Evolutionary conservation across 2,888 invertebrate genomes (phyloP).

Genomic region (Spisula solida): DNA sequence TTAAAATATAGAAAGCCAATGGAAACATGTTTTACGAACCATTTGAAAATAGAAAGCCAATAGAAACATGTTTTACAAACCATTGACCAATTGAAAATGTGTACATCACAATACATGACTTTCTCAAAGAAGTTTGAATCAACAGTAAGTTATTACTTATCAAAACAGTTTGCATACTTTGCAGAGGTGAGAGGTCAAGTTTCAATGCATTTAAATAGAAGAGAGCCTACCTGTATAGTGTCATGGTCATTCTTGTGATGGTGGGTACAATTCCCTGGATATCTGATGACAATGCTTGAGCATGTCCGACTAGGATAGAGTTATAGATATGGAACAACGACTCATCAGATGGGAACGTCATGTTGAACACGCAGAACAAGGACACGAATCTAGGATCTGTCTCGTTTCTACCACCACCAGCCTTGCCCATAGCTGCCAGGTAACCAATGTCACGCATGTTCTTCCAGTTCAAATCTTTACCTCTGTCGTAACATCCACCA

Average conservation of each 20-base stretch:
- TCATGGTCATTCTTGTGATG: slow-evolving; percentile 93
- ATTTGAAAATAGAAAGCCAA: too few species aligned
- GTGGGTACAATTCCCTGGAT: slow-evolving; percentile 91
- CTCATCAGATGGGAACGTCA: slow-evolving; percentile 93
- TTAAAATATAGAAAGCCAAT: too few species aligned
- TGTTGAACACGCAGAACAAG: slow-evolving; percentile 95
- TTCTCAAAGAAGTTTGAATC: too few species aligned
- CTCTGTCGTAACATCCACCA: slow-evolving; percentile 95
- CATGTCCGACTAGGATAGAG: slow-evolving; percentile 94
- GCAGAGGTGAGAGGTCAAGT: not conserved
- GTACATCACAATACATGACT: too few species aligned
- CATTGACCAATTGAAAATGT: too few species aligned
- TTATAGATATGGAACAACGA: slow-evolving; percentile 94
- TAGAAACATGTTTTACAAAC: too few species aligned
- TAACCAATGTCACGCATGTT: slow-evolving; percentile 93
- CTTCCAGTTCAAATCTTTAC: slow-evolving; percentile 96
- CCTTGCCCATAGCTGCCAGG: slow-evolving; percentile 88
- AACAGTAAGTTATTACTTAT: too few species aligned
- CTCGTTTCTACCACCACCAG: slow-evolving; percentile 96
- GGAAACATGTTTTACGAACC: too few species aligned
- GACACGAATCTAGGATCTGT: slow-evolving; percentile 97
- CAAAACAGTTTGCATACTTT: too few species aligned
- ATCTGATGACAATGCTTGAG: slow-evolving; percentile 91
- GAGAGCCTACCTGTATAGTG: slow-evolving; percentile 92
- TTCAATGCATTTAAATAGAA: not conserved